Percentiles rank a stretch among this genome's conserved stretches.
phyloP scores from a whole-genome alignment of 2,113 vertebrate genomes.

The Oreochromis aureus region DNA sequence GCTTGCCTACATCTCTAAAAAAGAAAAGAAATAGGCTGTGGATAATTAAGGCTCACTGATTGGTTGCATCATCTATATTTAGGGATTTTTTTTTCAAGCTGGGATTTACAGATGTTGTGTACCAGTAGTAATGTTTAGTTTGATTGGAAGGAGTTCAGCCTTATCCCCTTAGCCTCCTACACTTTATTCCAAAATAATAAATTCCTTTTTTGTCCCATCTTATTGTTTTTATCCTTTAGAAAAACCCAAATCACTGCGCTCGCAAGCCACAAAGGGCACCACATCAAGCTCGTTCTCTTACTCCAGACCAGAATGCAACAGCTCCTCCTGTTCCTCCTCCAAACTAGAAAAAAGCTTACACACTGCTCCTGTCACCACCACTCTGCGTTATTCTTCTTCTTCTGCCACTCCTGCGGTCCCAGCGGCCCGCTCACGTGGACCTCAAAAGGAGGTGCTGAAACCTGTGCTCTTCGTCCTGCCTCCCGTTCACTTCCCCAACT shows the following conservation, averaged over 20 bases:
- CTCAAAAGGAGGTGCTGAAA: constrained; percentile 54
- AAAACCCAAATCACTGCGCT: not conserved
- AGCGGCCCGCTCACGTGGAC: not conserved
- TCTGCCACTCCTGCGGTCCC: not conserved
- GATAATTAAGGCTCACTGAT: not conserved
- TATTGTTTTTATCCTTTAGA: constrained; percentile 8
- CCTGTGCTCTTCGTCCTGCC: constrained; percentile 69
- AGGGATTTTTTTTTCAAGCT: not conserved
- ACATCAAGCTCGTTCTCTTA: not conserved
- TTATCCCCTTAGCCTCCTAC: not conserved
- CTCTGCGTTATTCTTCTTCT: not conserved
- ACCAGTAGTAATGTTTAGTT: not conserved
- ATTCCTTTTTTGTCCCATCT: not conserved
- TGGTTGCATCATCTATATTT: not conserved
- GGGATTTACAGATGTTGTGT: not conserved
- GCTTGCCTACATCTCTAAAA: not conserved
- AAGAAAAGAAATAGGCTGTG: not conserved
- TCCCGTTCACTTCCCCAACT: constrained; percentile 48
- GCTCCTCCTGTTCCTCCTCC: not conserved
- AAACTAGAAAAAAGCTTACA: not conserved
- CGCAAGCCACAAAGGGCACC: not conserved
- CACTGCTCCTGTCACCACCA: not conserved
- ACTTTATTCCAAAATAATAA: not conserved
- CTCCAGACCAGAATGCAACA: not conserved
- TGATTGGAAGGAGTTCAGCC: not conserved